These are phyloP conservation scores for Cylloceria caligata DNA, from an alignment of 2,888 invertebrate genomes.

Conservation along the genomic window DNA sequence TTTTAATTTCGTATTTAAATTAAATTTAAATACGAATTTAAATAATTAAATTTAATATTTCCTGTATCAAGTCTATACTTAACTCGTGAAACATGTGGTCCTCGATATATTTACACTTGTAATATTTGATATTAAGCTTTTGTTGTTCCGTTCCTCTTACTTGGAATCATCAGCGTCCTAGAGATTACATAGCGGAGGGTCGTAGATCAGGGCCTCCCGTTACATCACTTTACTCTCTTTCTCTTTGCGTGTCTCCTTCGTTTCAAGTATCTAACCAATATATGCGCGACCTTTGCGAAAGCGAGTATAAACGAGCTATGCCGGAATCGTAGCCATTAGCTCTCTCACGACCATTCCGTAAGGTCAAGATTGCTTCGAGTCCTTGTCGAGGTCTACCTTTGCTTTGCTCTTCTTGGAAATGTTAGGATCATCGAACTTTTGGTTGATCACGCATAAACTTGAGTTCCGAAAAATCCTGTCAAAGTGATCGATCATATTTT, in stretches of 20 bases:
- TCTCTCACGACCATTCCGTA: slow-evolving; percentile 31
- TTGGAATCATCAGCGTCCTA: not conserved
- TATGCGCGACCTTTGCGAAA: slow-evolving; percentile 25
- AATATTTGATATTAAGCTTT: slow-evolving; percentile 13
- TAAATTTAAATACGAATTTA: too few species aligned
- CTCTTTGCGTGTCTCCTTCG: not conserved
- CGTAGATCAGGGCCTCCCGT: slow-evolving; percentile 20
- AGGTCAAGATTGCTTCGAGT: slow-evolving; percentile 71
- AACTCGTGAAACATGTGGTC: slow-evolving; percentile 14
- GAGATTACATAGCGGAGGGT: slow-evolving; percentile 1
- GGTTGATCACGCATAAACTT: not conserved
- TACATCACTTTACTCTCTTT: slow-evolving; percentile 18
- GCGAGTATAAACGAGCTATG: not conserved
- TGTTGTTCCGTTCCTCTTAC: not conserved
- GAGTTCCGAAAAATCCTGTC: slow-evolving; percentile 4
- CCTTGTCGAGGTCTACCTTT: slow-evolving; percentile 67
- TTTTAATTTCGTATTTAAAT: too few species aligned
- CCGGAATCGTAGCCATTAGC: slow-evolving; percentile 4
- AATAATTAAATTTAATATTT: not conserved
- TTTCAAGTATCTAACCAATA: not conserved
- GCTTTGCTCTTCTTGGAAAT: not conserved
- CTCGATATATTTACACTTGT: not conserved
- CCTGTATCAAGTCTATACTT: not conserved
- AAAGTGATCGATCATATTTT: not conserved
- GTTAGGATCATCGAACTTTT: slow-evolving; percentile 3